These are phyloP conservation scores for Galaxea fascicularis DNA, from an alignment of 92 coral and sea anemone species.

Conservation along the genomic window DNA sequence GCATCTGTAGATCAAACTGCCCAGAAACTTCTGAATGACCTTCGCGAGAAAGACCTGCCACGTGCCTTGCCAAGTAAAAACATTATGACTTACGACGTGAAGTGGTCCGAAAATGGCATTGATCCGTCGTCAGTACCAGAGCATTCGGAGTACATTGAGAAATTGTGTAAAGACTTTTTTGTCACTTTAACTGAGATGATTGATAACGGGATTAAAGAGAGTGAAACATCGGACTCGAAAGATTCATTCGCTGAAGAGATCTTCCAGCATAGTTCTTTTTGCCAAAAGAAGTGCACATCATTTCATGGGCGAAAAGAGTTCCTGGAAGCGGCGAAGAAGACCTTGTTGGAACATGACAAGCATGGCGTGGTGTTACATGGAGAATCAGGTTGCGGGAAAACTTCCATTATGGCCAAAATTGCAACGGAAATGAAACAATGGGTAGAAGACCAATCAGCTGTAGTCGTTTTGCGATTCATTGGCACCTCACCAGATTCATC, in stretches of 20 bases:
- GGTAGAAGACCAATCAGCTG: slow-evolving; percentile 78
- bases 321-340: slow-evolving; percentile 63
- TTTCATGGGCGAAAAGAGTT: slow-evolving; percentile 87
- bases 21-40: slow-evolving; percentile 62
- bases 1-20: slow-evolving; percentile 81
- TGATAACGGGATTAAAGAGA: slow-evolving; percentile 76
- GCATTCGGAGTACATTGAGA: slow-evolving; percentile 88
- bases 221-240: slow-evolving; percentile 72
- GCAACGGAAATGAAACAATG: slow-evolving; percentile 75
- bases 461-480: slow-evolving; percentile 85
- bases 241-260: slow-evolving; percentile 86
- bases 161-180: slow-evolving; percentile 80
- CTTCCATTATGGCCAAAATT: slow-evolving; percentile 94
- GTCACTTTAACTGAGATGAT: slow-evolving; percentile 79
- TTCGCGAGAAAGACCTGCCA: slow-evolving; percentile 85
- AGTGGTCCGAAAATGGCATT: slow-evolving; percentile 89
- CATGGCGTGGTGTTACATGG: slow-evolving; percentile 83
- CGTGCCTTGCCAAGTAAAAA: slow-evolving; percentile 65
- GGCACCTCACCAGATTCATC: slow-evolving; percentile 96
- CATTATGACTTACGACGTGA: slow-evolving; percentile 72
- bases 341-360: slow-evolving; percentile 60
- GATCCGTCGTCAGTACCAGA: slow-evolving; percentile 71
- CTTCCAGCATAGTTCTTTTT: slow-evolving; percentile 90
- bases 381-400: slow-evolving; percentile 97
- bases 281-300: slow-evolving; percentile 86